These are phyloP conservation scores for Laodelphax striatellus DNA, from an alignment of 1,140 invertebrate genomes.

Conservation along the genomic window DNA sequence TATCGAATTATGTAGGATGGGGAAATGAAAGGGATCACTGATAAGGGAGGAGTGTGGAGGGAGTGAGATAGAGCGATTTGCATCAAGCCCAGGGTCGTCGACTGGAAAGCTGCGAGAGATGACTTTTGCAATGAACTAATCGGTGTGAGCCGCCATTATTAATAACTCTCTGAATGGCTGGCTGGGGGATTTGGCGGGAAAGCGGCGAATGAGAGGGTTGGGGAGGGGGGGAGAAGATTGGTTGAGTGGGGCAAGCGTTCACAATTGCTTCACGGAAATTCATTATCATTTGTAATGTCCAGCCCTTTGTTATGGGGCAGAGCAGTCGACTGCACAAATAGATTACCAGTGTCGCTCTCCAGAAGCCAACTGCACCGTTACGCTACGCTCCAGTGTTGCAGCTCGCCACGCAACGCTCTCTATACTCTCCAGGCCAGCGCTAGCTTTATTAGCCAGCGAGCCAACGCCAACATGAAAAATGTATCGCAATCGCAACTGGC, in stretches of 20 bases:
- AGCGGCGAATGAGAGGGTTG: too few relatives aligned
- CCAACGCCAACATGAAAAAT: too few relatives aligned
- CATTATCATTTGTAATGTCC: slow-evolving; percentile 4
- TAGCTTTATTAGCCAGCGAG: too few relatives aligned
- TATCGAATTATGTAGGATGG: too few relatives aligned
- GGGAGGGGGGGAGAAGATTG: too few relatives aligned
- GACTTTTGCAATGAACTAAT: slow-evolving; percentile 4
- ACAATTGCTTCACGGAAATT: slow-evolving; percentile 3
- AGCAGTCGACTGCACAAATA: background rate
- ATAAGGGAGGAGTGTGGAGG: background rate
- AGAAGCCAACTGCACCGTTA: too few relatives aligned
- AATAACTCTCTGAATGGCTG: slow-evolving; percentile 1
- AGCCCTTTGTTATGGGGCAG: background rate
- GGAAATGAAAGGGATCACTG: background rate
- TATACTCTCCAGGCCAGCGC: too few relatives aligned
- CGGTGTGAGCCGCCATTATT: background rate
- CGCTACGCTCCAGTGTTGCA: too few relatives aligned
- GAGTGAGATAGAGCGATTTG: background rate
- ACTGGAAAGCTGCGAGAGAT: background rate
- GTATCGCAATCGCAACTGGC: too few relatives aligned
- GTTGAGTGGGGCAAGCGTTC: background rate
- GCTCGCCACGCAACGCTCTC: too few relatives aligned
- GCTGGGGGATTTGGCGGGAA: background rate
- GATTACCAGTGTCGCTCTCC: background rate
- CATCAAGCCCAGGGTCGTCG: background rate